Evolutionary conservation across 2,888 invertebrate species (phyloP).

Genomic region (Megalurothrips usitatus): DNA sequence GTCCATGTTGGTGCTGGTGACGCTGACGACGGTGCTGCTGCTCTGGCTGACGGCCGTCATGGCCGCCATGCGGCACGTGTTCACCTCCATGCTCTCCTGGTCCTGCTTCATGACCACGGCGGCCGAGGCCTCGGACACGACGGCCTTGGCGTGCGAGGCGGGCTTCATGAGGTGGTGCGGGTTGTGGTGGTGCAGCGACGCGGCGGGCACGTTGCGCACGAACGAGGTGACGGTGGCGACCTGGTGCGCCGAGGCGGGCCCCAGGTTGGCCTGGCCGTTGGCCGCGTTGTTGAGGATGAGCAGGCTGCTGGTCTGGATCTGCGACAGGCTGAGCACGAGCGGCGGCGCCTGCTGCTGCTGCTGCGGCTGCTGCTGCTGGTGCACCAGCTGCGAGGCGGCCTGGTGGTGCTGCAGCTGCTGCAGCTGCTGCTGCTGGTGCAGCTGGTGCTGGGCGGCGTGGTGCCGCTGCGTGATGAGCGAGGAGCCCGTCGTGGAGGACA

Average conservation of each 20-base stretch:
- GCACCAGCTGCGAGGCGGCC: conserved; percentile 39
- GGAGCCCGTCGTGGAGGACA: conserved; percentile 67
- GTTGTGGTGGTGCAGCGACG: conserved; percentile 43
- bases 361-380: conserved; percentile 41
- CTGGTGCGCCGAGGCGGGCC: conserved; percentile 52
- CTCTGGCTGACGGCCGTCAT: conserved; percentile 51
- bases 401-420: conserved; percentile 42
- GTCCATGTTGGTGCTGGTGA: conserved; percentile 45
- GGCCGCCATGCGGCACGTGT: conserved; percentile 44
- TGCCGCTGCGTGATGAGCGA: conserved; percentile 34
- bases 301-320: conserved; percentile 71
- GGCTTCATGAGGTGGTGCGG: conserved; percentile 38
- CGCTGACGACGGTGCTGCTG: conserved; percentile 45
- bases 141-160: conserved; percentile 44
- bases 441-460: conserved; percentile 41
- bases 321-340: conserved; percentile 75
- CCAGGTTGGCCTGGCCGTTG: conserved; percentile 47
- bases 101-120: conserved; percentile 46
- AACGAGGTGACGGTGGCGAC: conserved; percentile 54
- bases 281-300: conserved; percentile 70
- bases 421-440: conserved; percentile 43
- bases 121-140: conserved; percentile 35
- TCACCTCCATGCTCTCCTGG: conserved; percentile 61
- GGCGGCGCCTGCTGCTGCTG: conserved; percentile 48
- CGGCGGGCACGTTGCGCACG: conserved; percentile 49